Evolutionary conservation across 92 coral and sea anemone genomes (phyloP).

Genomic region (Siderastrea radians): DNA sequence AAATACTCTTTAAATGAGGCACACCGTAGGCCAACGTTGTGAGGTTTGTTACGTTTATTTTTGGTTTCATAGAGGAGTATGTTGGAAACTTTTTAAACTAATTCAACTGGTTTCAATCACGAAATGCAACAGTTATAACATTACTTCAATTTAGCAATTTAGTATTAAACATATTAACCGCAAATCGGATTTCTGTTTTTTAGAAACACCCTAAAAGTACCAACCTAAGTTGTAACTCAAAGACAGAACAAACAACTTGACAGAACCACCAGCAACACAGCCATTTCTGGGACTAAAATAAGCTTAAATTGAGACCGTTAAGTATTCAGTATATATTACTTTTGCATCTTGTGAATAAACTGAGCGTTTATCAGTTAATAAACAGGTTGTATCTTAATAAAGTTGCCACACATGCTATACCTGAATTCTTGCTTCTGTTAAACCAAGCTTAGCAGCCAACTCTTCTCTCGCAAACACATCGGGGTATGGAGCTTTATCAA

Average conservation of each 20-base stretch:
- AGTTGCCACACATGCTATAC: constrained; percentile 33
- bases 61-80: neutral
- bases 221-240: neutral
- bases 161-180: neutral
- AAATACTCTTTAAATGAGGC: neutral
- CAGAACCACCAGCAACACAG: neutral
- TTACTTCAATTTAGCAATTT: neutral
- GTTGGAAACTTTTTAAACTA: neutral
- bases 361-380: neutral
- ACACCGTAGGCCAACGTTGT: neutral
- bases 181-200: neutral
- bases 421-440: constrained; percentile 98
- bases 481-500: constrained; percentile 99
- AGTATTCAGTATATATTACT: neutral
- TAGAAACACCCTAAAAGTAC: neutral
- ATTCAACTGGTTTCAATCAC: neutral
- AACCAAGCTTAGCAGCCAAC: constrained; percentile 91
- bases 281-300: neutral
- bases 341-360: neutral
- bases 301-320: neutral
- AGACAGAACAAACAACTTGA: neutral
- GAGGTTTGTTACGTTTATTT: neutral
- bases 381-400: neutral
- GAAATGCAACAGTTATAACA: neutral
- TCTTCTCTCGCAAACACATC: constrained; percentile 99